Percentiles rank a stretch among this genome's conserved stretches.
Evolutionary conservation across 2,888 invertebrate species (phyloP).

Genomic region (Trissonchulus latispiculum): DNA sequence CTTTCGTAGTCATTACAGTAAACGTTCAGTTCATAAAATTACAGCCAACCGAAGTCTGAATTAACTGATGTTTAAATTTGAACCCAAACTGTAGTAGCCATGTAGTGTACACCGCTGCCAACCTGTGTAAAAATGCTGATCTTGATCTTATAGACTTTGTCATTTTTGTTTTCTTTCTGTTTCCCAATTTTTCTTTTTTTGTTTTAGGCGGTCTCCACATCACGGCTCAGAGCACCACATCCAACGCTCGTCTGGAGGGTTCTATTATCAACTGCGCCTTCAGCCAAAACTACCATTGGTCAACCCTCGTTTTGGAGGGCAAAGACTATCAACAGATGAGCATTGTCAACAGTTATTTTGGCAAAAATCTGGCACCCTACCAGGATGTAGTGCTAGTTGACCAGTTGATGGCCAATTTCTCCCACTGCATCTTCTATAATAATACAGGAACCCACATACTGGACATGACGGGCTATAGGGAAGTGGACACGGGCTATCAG

Average conservation of each 20-base stretch:
- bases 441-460: conserved; percentile 81
- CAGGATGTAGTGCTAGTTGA: conserved; percentile 61
- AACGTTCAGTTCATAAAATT: no score
- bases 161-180: no score
- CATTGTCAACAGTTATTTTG: conserved; percentile 82
- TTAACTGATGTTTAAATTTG: no score
- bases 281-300: conserved; percentile 69
- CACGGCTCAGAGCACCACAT: conserved; percentile 67
- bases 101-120: no score
- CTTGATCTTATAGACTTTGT: no score
- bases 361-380: conserved; percentile 69
- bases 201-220: conserved; percentile 60
- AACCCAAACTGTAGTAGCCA: no score
- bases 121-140: no score
- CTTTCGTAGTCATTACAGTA: no score
- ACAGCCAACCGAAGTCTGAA: no score
- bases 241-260: conserved; percentile 74
- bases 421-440: conserved; percentile 75
- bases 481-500: conserved; percentile 72
- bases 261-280: conserved; percentile 89
- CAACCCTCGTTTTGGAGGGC: conserved; percentile 64
- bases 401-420: conserved; percentile 75
- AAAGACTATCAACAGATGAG: conserved; percentile 61
- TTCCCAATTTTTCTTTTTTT: no score
- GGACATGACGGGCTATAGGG: conserved; percentile 78